Conservation (phyloP, 1,140 invertebrate species). For the Hypsibius dujardini region DNA sequence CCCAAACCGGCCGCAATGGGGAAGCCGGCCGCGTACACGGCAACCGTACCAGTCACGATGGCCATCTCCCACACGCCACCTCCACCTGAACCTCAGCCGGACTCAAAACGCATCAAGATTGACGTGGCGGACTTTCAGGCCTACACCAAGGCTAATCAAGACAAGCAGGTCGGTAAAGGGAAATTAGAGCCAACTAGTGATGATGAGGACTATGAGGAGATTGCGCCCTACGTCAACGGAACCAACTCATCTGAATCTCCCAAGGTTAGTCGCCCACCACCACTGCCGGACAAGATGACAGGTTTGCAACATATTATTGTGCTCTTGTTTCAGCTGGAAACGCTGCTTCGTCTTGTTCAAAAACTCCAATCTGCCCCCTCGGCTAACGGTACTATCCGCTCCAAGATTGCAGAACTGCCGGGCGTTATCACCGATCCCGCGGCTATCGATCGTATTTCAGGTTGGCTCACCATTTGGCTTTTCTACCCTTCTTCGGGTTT, state of each 20-base stretch:
- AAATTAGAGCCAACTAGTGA: not conserved
- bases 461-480: not conserved
- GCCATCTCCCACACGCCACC: not conserved
- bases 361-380: slow-evolving; percentile 10
- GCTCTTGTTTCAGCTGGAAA: slow-evolving; percentile 4
- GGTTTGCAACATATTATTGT: not conserved
- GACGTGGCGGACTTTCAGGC: slow-evolving; percentile 4
- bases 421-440: not conserved
- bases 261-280: slow-evolving; percentile 5
- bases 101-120: slow-evolving; percentile 12
- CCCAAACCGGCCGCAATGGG: not conserved
- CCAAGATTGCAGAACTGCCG: slow-evolving; percentile 13
- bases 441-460: slow-evolving; percentile 1
- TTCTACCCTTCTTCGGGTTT: not conserved
- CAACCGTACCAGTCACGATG: not conserved
- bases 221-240: not conserved
- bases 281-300: not conserved
- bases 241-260: not conserved
- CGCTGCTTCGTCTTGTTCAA: not conserved
- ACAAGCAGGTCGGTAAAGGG: too few relatives aligned
- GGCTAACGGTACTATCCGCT: not conserved
- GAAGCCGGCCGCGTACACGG: not conserved
- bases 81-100: not conserved
- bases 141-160: not conserved
- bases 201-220: slow-evolving; percentile 14